Evolutionary conservation across 37 sponge, comb jelly and placozoan species (phyloP), one percentile per base, ranked within the genome.

Genomic region (Cliona cf. orientalis): DNA sequence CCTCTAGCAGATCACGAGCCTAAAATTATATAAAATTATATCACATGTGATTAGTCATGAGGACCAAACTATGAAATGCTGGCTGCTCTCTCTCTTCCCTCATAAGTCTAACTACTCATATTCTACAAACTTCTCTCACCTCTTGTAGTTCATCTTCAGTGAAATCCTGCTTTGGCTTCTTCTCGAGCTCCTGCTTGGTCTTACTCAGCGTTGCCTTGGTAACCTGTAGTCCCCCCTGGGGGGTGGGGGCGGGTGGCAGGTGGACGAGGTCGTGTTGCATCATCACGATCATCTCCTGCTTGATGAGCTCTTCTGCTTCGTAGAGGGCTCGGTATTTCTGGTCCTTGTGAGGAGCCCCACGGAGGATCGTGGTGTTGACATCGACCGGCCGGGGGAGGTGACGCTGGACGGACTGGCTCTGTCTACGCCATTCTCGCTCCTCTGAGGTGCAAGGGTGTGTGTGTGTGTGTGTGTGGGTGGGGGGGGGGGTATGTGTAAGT

Each of bases 211-310:
- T 62, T 6, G 83, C 53, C 78, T 89, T 80, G 62, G 56, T 78
- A 6, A 59, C 42, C 25, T 42, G 7, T n/a, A n/a, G n/a, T n/a
- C n/a, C n/a, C n/a, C n/a, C n/a, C n/a, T n/a, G n/a, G n/a, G n/a
- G n/a, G 56, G 67, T 66, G 4, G 25, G 56, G 5, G 78, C 35
- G 35, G 91, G 66, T 21, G 98, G 86, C 46, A 92, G 93, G 68
- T 95, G 74, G 21, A 92, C 89, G 62, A 90, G 76, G 64, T 97
- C 98, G 72, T 95, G 69, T 17, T 87, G 72, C 69, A 97, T 35
- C 87, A 95, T 92, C 32, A 61, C 29, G 46, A 97, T 58, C 93
- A 95, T 92, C 81, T 95, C 95, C 26, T 84, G 82, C 76, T 95
- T 97, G 74, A 97, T 77, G 81, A 94, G 44, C 82, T 97, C 98